These are phyloP conservation scores for Lepidocyrtinus sp. DNA, from an alignment of 2,888 invertebrate species.

Conservation along the genomic window DNA sequence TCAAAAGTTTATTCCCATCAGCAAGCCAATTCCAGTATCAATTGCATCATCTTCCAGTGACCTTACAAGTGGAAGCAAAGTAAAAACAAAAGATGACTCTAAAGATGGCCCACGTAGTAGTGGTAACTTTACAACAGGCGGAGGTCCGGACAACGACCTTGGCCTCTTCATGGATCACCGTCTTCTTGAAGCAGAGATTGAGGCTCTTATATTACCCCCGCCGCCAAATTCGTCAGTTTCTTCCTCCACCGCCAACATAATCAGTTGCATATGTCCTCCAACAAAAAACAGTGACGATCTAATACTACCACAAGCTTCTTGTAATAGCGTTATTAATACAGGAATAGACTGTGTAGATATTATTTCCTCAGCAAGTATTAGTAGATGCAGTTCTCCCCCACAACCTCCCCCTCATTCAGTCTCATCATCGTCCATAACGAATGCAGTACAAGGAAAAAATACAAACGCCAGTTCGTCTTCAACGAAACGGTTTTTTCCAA, in stretches of 20 bases:
- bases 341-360: background rate
- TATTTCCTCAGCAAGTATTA: background rate
- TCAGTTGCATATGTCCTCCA: background rate
- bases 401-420: conserved; percentile 25
- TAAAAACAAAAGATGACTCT: background rate
- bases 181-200: background rate
- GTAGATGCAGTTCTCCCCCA: conserved; percentile 14
- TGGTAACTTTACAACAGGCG: background rate
- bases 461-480: background rate
- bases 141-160: background rate
- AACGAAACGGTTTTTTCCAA: conserved; percentile 53
- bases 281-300: conserved; percentile 2
- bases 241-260: conserved; percentile 25
- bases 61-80: background rate
- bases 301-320: background rate
- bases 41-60: background rate
- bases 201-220: background rate
- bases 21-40: background rate
- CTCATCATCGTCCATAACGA: conserved; percentile 13
- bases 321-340: background rate
- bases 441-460: conserved; percentile 13
- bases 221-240: conserved; percentile 10
- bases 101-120: background rate
- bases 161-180: conserved; percentile 6
- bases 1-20: conserved; percentile 39